phyloP scores from a whole-genome alignment of 2,888 invertebrate species.

The Plagodis pulveraria region DNA sequence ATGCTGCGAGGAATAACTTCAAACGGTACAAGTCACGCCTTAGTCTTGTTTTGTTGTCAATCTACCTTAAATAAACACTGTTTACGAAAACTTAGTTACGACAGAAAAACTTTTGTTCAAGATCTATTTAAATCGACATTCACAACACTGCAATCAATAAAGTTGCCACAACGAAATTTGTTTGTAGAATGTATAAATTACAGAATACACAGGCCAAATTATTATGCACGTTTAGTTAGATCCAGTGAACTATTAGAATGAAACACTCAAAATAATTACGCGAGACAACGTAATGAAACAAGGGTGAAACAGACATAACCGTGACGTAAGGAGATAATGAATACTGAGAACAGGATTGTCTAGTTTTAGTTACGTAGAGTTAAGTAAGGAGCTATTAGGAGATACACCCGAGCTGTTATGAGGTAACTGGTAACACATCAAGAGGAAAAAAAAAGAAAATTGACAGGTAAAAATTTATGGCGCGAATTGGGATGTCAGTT shows the following conservation, averaged over 20 bases:
- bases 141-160: constrained; percentile 20
- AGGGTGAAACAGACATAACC: constrained; percentile 32
- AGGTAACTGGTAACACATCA: constrained; percentile 3
- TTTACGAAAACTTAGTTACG: constrained; percentile 4
- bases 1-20: background rate
- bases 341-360: constrained; percentile 44
- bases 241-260: constrained; percentile 20
- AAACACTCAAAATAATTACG: constrained; percentile 35
- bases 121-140: constrained; percentile 16
- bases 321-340: constrained; percentile 19
- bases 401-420: constrained; percentile 13
- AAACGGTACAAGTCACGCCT: background rate
- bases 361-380: constrained; percentile 57
- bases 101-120: constrained; percentile 8
- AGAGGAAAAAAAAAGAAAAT: constrained; percentile 11
- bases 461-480: constrained; percentile 3
- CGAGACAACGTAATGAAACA: constrained; percentile 36
- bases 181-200: constrained; percentile 5
- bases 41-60: background rate
- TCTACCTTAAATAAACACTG: background rate
- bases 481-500: constrained; percentile 13
- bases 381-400: constrained; percentile 58
- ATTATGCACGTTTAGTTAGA: constrained; percentile 35
- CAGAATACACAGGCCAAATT: constrained; percentile 9
- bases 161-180: constrained; percentile 27